phyloP scores from a whole-genome alignment of 2,888 invertebrate genomes.

The Machimus rusticus region DNA sequence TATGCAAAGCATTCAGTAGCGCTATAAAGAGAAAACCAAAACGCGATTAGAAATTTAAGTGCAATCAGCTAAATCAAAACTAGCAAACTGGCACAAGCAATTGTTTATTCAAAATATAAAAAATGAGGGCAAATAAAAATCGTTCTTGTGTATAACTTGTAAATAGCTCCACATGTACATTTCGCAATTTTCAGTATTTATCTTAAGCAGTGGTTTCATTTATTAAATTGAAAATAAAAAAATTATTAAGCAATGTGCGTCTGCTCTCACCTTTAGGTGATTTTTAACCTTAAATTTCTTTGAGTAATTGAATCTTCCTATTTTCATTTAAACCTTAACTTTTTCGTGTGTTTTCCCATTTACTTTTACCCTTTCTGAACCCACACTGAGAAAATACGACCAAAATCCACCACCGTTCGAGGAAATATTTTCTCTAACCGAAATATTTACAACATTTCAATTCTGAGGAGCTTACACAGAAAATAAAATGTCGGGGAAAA shows the following conservation, averaged over 20 bases:
- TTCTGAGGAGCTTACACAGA: background rate
- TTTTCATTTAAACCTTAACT: background rate
- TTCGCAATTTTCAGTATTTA: background rate
- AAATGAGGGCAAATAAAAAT: background rate
- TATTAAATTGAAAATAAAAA: conserved; percentile 4
- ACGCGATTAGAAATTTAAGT: background rate
- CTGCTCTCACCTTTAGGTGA: background rate
- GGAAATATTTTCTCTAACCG: background rate
- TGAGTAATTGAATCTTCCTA: background rate
- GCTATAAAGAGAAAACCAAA: background rate
- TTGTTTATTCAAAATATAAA: background rate
- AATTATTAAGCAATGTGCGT: background rate
- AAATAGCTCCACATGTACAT: conserved; percentile 6
- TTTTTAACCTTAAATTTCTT: background rate
- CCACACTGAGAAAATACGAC: background rate
- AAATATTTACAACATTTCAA: background rate
- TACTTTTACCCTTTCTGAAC: background rate
- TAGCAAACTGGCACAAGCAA: background rate
- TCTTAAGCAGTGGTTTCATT: conserved; percentile 3
- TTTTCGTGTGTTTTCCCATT: background rate
- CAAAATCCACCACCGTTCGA: background rate
- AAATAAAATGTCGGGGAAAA: background rate
- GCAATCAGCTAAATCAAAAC: background rate
- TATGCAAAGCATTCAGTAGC: background rate
- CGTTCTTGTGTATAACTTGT: conserved; percentile 2